phyloP scores from a whole-genome alignment of 2,888 invertebrate species.

The Andrena dorsata region DNA sequence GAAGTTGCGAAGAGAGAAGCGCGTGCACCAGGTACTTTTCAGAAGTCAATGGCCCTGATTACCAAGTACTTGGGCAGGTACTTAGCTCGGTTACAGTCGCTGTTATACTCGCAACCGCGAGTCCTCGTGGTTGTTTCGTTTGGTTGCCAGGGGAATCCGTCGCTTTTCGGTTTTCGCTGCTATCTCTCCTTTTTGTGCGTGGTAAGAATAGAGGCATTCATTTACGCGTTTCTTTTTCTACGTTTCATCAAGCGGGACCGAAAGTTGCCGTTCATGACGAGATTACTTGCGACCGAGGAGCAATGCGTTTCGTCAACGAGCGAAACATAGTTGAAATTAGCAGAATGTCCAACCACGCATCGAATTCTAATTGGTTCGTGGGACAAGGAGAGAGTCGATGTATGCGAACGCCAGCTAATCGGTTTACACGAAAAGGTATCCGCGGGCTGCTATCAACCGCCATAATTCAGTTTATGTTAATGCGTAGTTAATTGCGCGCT shows the following conservation, averaged over 20 bases:
- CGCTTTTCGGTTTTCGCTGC: constrained; percentile 2
- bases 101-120: constrained; percentile 54
- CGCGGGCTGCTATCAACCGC: constrained; percentile 28
- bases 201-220: background rate
- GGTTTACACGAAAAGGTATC: constrained; percentile 40
- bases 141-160: constrained; percentile 14
- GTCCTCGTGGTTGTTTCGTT: constrained; percentile 55
- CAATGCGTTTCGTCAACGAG: background rate
- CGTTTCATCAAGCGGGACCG: background rate
- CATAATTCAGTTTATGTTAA: constrained; percentile 61
- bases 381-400: constrained; percentile 6
- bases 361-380: constrained; percentile 23
- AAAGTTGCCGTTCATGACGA: background rate
- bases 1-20: constrained; percentile 55
- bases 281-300: background rate
- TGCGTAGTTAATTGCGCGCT: constrained; percentile 54
- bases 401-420: constrained; percentile 36
- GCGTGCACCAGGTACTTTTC: constrained; percentile 61
- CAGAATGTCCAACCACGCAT: no score
- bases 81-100: constrained; percentile 62
- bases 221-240: background rate
- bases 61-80: constrained; percentile 62
- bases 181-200: background rate
- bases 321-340: no score
- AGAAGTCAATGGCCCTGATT: constrained; percentile 73